Evolutionary conservation across 2,888 invertebrate genomes (phyloP).

Genomic region (Polydrusus pterygomalis): DNA sequence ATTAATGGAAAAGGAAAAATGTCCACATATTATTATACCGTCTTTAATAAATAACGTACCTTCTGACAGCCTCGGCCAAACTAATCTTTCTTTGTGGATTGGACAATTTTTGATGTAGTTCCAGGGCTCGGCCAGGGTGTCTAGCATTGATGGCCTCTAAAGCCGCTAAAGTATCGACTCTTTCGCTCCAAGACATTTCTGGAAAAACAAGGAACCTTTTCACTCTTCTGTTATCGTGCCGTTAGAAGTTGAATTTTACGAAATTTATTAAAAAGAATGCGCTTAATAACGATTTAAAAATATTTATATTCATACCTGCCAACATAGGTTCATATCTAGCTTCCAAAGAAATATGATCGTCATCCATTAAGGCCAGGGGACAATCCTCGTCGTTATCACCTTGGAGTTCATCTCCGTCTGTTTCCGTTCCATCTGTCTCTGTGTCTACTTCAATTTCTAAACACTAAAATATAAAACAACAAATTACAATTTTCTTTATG

Average conservation of each 20-base stretch:
- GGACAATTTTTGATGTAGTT: slow-evolving; percentile 94
- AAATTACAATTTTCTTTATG: too few relatives aligned
- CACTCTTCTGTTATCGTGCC: too few relatives aligned
- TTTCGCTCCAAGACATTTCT: slow-evolving; percentile 89
- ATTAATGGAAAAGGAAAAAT: too few relatives aligned
- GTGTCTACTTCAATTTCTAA: slow-evolving; percentile 86
- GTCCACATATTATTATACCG: too few relatives aligned
- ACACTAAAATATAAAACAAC: slow-evolving; percentile 69
- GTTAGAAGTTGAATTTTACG: too few relatives aligned
- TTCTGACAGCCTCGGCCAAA: slow-evolving; percentile 85
- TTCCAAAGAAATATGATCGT: slow-evolving; percentile 75
- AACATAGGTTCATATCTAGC: slow-evolving; percentile 82
- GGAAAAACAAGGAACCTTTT: not conserved
- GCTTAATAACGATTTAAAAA: too few relatives aligned
- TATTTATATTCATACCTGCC: slow-evolving; percentile 71
- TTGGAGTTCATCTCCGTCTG: slow-evolving; percentile 81
- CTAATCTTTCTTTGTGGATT: slow-evolving; percentile 91
- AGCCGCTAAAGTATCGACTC: slow-evolving; percentile 86
- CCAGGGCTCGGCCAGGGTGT: slow-evolving; percentile 94
- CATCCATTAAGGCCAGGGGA: slow-evolving; percentile 55
- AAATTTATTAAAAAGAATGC: too few relatives aligned
- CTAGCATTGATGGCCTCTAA: slow-evolving; percentile 86
- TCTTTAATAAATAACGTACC: slow-evolving; percentile 60
- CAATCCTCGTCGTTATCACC: slow-evolving; percentile 68
- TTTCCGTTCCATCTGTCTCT: slow-evolving; percentile 87